A percentile compares a stretch with the other conserved stretches of the same genome.
These are phyloP conservation scores for Bilobella aurantiaca DNA, from an alignment of 1,140 invertebrate genomes.

Conservation along the genomic window DNA sequence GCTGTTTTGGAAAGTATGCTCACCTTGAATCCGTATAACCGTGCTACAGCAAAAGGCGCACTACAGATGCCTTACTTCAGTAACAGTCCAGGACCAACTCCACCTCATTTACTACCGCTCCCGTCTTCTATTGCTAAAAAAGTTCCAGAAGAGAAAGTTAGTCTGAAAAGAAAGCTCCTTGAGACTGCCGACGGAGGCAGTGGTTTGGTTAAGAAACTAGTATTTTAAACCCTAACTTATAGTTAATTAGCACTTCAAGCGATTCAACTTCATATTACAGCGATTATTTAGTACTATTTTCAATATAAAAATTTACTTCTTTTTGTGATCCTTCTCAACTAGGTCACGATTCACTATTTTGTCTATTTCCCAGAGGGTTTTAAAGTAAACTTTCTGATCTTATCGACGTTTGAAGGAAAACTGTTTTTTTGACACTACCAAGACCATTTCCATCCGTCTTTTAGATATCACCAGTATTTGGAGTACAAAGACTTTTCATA, in stretches of 20 bases:
- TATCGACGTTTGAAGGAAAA: too few species aligned
- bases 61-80: constrained; percentile 73
- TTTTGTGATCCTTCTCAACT: too few species aligned
- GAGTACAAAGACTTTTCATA: too few species aligned
- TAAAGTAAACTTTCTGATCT: too few species aligned
- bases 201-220: constrained; percentile 28
- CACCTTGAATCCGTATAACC: constrained; percentile 68
- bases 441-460: too few species aligned
- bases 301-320: too few species aligned
- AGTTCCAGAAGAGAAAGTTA: constrained; percentile 53
- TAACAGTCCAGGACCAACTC: constrained; percentile 37
- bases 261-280: background rate
- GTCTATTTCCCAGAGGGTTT: too few species aligned
- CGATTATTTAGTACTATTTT: background rate
- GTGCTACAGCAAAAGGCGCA: constrained; percentile 69
- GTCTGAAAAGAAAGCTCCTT: constrained; percentile 60
- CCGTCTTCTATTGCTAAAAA: constrained; percentile 51
- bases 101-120: constrained; percentile 70
- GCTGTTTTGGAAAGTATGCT: constrained; percentile 69
- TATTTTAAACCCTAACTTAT: constrained; percentile 17
- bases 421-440: too few species aligned
- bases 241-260: too few species aligned
- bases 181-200: constrained; percentile 48
- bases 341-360: too few species aligned
- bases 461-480: too few species aligned